Evolutionary conservation across 2,888 invertebrate genomes (phyloP), one percentile per base, ranked within the genome.

Genomic region (Globia sparganii): DNA sequence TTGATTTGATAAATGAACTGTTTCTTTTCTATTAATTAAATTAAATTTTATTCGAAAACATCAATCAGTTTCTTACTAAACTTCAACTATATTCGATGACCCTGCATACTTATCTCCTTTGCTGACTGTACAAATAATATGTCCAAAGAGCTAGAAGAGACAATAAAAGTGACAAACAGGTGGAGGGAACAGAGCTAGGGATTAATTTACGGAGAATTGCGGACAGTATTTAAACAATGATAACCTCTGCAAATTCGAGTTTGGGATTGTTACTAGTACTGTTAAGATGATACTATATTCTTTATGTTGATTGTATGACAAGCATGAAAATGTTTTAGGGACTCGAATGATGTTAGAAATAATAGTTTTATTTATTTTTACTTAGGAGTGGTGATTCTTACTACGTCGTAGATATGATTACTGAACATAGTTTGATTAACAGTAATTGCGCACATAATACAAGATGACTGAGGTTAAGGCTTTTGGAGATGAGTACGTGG

Each of bases 121-220:
- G n/a, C n/a, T n/a, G n/a, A n/a, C n/a, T n/a, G n/a, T n/a, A 68
- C 62, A 79, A 79, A 74, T 80, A 78, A 78, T 84, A 72, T 72
- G 53, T 31, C 34, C 53, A 46, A 58, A 69, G 31, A 53, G 59
- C 37, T 58, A 62, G 65, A 46, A 49, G 61, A 67, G 40, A 34
- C 15, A 73, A 64, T 59, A 72, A 71, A 68, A 68, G 25, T 62
- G 21, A 75, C 59, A 61, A 71, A 73, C 46, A 67, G 21, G 43
- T 61, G 46, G 28, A 43, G 53, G 53, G 25, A 65, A 49, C 34
- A 11, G 21, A 34, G 46, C 1, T 9, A 40, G 31, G 25, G 18
- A 73, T 71, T 37, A 11, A 31, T 69, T 80, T 66, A 18, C 0
- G 31, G 46, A 34, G 9, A 61, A 34, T 61, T 25, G 34, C 28